A percentile compares a stretch with the other conserved stretches of the same genome.
These are phyloP conservation scores for Protonibea diacanthus DNA, from an alignment of 2,797 vertebrate genomes.

Conservation along the genomic window DNA sequence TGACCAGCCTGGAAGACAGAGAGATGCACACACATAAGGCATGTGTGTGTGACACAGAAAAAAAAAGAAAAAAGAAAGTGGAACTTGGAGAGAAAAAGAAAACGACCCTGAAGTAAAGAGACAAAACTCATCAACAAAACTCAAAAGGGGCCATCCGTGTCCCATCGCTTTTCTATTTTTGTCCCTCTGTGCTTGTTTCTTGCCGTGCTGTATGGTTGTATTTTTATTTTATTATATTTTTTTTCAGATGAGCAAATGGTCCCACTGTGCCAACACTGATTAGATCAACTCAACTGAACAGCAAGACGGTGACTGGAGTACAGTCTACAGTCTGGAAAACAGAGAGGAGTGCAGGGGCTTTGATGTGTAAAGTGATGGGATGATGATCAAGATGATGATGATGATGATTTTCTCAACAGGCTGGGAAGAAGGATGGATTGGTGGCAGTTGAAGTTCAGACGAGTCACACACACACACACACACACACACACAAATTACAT, in stretches of 20 bases:
- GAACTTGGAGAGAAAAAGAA: conserved; percentile 17
- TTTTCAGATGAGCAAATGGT: conserved; percentile 61
- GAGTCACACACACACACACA: not conserved
- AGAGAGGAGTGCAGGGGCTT: conserved; percentile 44
- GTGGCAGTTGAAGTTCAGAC: conserved; percentile 5
- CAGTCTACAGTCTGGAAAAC: conserved; percentile 56
- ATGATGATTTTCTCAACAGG: conserved; percentile 56
- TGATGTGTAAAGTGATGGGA: conserved; percentile 68
- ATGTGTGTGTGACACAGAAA: not conserved
- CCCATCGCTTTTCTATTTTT: conserved; percentile 66
- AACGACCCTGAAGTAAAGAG: conserved; percentile 28
- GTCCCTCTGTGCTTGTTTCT: conserved; percentile 54
- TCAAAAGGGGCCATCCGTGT: conserved; percentile 21
- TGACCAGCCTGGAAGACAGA: conserved; percentile 23
- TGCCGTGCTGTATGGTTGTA: conserved; percentile 46
- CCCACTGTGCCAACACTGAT: conserved; percentile 67
- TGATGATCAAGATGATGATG: conserved; percentile 39
- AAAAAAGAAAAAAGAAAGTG: not conserved
- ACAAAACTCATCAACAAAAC: conserved; percentile 58
- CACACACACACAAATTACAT: too few relatives aligned
- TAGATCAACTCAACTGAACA: conserved; percentile 76
- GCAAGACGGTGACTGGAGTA: conserved; percentile 60
- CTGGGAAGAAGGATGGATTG: conserved; percentile 27
- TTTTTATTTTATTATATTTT: conserved; percentile 17
- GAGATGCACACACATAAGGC: not conserved